Percentiles rank a stretch among this genome's conserved stretches.
These are phyloP conservation scores for Ceratitis capitata DNA, from an alignment of 1,140 invertebrate genomes.

Conservation along the genomic window DNA sequence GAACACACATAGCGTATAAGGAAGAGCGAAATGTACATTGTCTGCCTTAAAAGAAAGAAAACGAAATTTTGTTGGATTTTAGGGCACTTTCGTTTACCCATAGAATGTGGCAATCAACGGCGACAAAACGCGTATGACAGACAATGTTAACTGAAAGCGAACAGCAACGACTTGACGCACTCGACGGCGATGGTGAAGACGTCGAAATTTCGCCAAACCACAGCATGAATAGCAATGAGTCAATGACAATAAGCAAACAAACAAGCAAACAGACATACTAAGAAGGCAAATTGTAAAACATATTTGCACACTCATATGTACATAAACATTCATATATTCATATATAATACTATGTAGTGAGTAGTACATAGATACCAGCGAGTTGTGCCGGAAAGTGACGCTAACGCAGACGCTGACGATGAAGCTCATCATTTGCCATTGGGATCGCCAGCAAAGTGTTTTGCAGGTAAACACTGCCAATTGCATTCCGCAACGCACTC, in stretches of 20 bases:
- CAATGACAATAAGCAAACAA: background rate
- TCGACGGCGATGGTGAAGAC: background rate
- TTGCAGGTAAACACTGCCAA: background rate
- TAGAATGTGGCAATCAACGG: background rate
- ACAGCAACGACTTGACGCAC: background rate
- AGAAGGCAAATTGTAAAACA: too few relatives aligned
- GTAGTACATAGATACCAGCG: background rate
- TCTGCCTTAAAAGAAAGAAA: background rate
- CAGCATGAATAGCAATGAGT: background rate
- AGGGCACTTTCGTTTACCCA: conserved; percentile 40
- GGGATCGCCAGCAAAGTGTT: background rate
- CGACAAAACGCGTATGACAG: background rate
- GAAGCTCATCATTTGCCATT: background rate
- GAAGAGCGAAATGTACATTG: background rate
- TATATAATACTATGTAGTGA: background rate
- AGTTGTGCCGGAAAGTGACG: background rate
- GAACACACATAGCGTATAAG: background rate
- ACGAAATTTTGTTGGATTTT: conserved; percentile 1
- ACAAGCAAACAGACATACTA: too few relatives aligned
- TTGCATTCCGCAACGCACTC: background rate
- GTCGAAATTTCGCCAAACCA: background rate
- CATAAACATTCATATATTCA: background rate
- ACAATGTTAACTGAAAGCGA: background rate
- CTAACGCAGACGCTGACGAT: background rate
- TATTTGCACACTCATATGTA: background rate